Conservation (phyloP, 2,113 vertebrate genomes). For the human region DNA sequence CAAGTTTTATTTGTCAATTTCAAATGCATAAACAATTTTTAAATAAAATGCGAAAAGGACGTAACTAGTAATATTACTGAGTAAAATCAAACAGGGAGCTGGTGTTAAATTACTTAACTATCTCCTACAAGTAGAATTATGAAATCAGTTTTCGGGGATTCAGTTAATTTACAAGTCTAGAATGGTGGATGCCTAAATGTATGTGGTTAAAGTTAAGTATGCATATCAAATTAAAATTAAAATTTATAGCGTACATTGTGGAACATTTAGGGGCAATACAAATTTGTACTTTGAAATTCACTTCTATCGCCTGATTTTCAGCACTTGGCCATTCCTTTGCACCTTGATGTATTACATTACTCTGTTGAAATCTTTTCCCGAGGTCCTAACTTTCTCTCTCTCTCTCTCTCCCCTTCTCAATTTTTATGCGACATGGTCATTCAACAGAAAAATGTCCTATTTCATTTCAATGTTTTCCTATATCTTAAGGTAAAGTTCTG, state of each 20-base stretch:
- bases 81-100: not conserved
- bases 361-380: not conserved
- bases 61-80: not conserved
- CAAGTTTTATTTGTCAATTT: not conserved
- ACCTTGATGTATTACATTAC: not conserved
- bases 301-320: not conserved
- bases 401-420: too few relatives aligned
- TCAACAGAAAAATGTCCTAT: not conserved
- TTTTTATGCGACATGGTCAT: not conserved
- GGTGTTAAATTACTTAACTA: not conserved
- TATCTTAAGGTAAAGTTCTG: not conserved
- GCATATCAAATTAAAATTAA: not conserved
- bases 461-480: not conserved
- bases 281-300: not conserved
- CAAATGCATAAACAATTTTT: not conserved
- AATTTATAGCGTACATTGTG: not conserved
- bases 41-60: not conserved
- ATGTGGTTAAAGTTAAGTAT: not conserved
- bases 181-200: not conserved
- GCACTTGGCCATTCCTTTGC: not conserved
- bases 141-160: not conserved
- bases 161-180: not conserved
- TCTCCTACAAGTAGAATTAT: not conserved
- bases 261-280: not conserved
- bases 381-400: not conserved